Base-by-base conservation (phyloP, 2,797 vertebrate species). In the Antrozous pallidus region DNA sequence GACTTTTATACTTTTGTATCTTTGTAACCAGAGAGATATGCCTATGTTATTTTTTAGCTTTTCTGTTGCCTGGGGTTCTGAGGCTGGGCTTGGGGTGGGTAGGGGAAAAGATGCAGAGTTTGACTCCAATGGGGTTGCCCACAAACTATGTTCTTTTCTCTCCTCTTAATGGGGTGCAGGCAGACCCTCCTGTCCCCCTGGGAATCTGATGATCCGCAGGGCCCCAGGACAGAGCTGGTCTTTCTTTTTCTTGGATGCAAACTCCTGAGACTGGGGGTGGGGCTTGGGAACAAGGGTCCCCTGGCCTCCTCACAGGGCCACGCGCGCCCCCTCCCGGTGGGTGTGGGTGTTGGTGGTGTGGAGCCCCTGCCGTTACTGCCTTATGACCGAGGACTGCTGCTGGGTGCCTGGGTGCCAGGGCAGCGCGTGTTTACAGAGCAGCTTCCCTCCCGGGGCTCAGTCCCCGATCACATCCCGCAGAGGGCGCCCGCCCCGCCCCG, bases 1-100 rank as follows among this genome's bases (percentile, higher is more conserved):
- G 98, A 98, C 98, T 98, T 98, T 99, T 99, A 99, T 99, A 99
- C 98, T 94, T 99, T 99, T 99, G 99, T 99, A 99, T 98, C 99
- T 99, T 99, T 99, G 99, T 99, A 99, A 99, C 99, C 98, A 98
- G 98, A 99, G 98, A 99, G 98, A 98, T 98, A 98, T 99, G 99
- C 99, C 98, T 99, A 99, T 98, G 98, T 99, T 98, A 99, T 99
- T 99, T 99, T 99, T 99, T 98, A 97, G 97, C 96, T 96, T 97
- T 97, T 98, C 97, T 97, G 97, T 98, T 97, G 94, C 84, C 96
- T 20, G 14, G 89, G 90, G 75, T 91, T 92, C 97, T 96, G 96
- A 96, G 81, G 96, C 97, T 98, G 96, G 95, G 88, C 97, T 89
- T 90, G 94, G 73, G 79, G 42, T 91, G 89, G 38, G 65, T 33